Conservation (phyloP, 1,140 invertebrate species). For the Macrobrachium rosenbergii region DNA sequence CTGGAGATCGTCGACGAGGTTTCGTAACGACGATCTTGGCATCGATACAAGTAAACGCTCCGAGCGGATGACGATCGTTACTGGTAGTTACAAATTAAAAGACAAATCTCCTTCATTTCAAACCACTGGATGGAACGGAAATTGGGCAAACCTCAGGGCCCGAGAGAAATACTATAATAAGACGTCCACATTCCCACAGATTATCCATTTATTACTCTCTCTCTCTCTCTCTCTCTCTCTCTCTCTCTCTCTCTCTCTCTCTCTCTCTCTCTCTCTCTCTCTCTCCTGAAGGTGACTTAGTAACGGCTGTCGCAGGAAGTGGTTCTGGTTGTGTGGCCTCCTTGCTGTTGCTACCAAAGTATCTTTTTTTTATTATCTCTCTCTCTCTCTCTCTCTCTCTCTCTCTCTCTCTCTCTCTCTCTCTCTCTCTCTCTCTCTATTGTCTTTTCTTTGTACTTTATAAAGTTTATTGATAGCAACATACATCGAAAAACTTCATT, state of each 20-base stretch:
- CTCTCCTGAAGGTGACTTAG: neutral
- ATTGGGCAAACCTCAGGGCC: too few relatives aligned
- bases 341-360: neutral
- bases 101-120: too few relatives aligned
- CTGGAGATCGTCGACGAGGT: neutral
- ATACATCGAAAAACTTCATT: too few relatives aligned
- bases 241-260: conserved; percentile 7
- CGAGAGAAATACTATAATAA: too few relatives aligned
- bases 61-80: too few relatives aligned
- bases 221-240: conserved; percentile 20
- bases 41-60: too few relatives aligned
- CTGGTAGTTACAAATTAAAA: too few relatives aligned
- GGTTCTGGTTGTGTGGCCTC: neutral
- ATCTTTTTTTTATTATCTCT: neutral
- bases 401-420: neutral
- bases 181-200: too few relatives aligned
- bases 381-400: conserved; percentile 6
- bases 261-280: conserved; percentile 8
- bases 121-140: too few relatives aligned
- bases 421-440: neutral
- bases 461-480: too few relatives aligned
- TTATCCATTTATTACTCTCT: neutral
- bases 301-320: too few relatives aligned
- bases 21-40: neutral
- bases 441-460: too few relatives aligned